A percentile compares a stretch with the other conserved stretches of the same genome.
Evolutionary conservation across 2,113 vertebrate species (phyloP).

Genomic region (Ovibos moschatus): DNA sequence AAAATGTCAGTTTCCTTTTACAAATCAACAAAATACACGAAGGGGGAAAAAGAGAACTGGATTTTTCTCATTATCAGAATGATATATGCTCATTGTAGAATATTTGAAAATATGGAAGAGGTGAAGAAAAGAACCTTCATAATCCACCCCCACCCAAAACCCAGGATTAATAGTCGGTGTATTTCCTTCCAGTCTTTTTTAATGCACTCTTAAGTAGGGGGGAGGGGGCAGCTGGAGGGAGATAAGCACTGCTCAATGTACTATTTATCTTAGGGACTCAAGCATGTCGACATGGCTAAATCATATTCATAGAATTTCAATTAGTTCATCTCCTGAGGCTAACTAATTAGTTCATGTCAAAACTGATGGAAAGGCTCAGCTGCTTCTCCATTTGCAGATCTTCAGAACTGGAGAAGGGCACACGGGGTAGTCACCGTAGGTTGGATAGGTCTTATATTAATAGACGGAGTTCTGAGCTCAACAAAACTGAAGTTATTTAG

Average conservation of each 20-base stretch:
- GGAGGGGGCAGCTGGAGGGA: not conserved
- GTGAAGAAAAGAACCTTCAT: not conserved
- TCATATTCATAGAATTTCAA: slow-evolving; percentile 76
- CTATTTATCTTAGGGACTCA: slow-evolving; percentile 65
- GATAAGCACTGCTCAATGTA: slow-evolving; percentile 27
- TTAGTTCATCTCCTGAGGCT: slow-evolving; percentile 76
- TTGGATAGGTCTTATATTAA: slow-evolving; percentile 68
- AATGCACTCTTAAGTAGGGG: not conserved
- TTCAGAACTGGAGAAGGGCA: slow-evolving; percentile 74
- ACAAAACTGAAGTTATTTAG: slow-evolving; percentile 36
- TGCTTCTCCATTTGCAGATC: slow-evolving; percentile 67
- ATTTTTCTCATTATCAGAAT: not conserved
- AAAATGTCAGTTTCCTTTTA: not conserved
- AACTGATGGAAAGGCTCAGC: slow-evolving; percentile 77
- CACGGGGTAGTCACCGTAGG: slow-evolving; percentile 72
- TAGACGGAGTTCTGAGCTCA: slow-evolving; percentile 70
- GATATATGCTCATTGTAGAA: not conserved
- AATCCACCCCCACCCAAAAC: not conserved
- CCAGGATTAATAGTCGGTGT: not conserved
- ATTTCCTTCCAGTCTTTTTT: slow-evolving; percentile 32
- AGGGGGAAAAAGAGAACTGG: not conserved
- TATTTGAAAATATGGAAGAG: not conserved
- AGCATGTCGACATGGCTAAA: slow-evolving; percentile 70
- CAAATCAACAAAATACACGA: slow-evolving; percentile 27
- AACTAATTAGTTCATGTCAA: slow-evolving; percentile 77